A percentile compares a stretch with the other conserved stretches of the same genome.
phyloP scores from a whole-genome alignment of 2,888 invertebrate species.

The Plemyria rubiginata region DNA sequence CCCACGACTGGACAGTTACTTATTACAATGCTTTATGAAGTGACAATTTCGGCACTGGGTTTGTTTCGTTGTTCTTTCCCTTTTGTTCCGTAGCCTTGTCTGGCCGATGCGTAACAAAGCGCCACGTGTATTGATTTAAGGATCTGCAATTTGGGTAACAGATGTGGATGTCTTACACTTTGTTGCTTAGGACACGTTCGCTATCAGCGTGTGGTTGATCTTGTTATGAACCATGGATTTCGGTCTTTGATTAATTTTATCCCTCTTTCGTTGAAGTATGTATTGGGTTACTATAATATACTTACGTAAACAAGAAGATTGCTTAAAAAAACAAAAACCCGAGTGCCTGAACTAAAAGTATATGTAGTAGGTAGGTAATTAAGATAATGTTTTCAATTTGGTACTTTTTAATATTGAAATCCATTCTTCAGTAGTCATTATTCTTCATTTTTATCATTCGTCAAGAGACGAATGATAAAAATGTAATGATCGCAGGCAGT shows the following conservation, averaged over 20 bases:
- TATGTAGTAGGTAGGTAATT: no score
- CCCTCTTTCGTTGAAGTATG: neutral
- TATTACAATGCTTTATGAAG: conserved; percentile 69
- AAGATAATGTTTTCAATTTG: no score
- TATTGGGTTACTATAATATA: no score
- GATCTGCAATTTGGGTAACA: conserved; percentile 58
- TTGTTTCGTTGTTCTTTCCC: conserved; percentile 58
- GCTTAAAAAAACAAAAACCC: no score
- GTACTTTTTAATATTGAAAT: no score
- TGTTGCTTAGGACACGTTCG: conserved; percentile 45
- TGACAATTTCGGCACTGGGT: conserved; percentile 70
- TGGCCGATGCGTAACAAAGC: conserved; percentile 60
- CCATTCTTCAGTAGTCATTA: no score
- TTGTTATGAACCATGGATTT: conserved; percentile 11
- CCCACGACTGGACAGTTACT: conserved; percentile 73
- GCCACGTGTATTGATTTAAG: conserved; percentile 64
- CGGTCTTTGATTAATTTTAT: neutral
- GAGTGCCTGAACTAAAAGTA: no score
- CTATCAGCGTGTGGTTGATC: conserved; percentile 38
- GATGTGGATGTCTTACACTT: conserved; percentile 55
- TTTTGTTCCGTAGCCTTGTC: conserved; percentile 46
- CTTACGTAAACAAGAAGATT: no score
- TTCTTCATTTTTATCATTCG: no score
- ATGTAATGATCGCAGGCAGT: no score
- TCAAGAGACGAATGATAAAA: no score